Conservation (phyloP, 1,140 invertebrate species). For the Mamestra configurata region DNA sequence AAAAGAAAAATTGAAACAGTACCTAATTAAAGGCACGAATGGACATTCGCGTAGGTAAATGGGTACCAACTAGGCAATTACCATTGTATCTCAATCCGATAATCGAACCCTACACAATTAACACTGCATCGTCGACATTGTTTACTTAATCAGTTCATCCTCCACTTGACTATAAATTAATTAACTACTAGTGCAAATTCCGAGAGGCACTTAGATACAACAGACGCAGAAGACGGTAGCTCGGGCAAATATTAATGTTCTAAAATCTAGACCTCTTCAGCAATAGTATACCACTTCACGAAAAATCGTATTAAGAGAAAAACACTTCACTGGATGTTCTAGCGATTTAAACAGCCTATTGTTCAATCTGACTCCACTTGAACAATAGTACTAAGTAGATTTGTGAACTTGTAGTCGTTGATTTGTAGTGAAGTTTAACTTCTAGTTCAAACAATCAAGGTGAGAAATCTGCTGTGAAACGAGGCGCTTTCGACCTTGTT, state of each 20-base stretch:
- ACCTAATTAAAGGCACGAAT: constrained; percentile 50
- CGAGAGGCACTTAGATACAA: constrained; percentile 16
- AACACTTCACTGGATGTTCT: constrained; percentile 28
- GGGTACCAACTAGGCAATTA: constrained; percentile 55
- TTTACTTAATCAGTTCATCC: constrained; percentile 75
- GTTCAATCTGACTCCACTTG: constrained; percentile 42
- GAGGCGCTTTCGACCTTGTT: constrained; percentile 10
- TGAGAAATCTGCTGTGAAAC: constrained; percentile 13
- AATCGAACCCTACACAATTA: constrained; percentile 64
- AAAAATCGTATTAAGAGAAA: constrained; percentile 23
- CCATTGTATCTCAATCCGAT: constrained; percentile 59
- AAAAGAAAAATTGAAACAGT: constrained; percentile 40
- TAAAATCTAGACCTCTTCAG: not conserved
- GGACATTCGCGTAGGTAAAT: constrained; percentile 53
- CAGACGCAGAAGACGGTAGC: not conserved
- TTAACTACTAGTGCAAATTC: constrained; percentile 59
- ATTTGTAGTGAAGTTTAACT: constrained; percentile 31
- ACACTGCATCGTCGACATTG: constrained; percentile 69
- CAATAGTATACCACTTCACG: not conserved
- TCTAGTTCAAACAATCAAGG: constrained; percentile 43
- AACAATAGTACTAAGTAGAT: constrained; percentile 41
- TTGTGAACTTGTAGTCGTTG: constrained; percentile 25
- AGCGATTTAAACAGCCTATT: constrained; percentile 43
- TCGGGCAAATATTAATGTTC: not conserved
- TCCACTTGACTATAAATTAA: constrained; percentile 72